These are phyloP conservation scores for Harpagoxenus sublaevis DNA, from an alignment of 2,888 invertebrate species.

Conservation along the genomic window DNA sequence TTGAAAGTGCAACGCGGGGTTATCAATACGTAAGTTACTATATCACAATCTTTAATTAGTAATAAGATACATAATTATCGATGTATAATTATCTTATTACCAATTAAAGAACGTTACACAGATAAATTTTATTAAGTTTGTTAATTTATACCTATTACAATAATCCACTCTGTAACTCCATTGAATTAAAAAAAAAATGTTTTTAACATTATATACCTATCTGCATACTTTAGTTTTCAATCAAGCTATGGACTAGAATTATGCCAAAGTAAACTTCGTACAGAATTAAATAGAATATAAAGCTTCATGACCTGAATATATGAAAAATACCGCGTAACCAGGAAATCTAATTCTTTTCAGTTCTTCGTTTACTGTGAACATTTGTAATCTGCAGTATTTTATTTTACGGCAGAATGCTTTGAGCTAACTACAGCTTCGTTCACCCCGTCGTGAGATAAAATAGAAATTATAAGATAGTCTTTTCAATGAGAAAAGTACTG, in stretches of 20 bases:
- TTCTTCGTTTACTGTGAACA: neutral
- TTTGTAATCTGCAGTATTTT: neutral
- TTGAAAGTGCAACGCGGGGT: no score
- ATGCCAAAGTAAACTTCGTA: neutral
- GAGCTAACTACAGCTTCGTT: neutral
- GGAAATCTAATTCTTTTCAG: neutral
- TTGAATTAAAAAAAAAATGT: neutral
- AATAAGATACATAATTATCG: neutral
- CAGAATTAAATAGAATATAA: neutral
- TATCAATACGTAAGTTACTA: neutral
- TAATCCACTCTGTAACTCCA: neutral
- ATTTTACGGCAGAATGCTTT: neutral
- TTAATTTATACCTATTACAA: neutral
- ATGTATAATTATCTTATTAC: neutral
- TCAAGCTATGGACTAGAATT: neutral
- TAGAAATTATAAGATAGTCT: neutral
- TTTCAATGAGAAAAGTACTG: neutral
- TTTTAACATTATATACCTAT: neutral
- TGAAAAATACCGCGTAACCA: neutral
- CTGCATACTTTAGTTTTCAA: neutral
- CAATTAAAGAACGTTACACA: neutral
- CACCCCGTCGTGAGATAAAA: neutral
- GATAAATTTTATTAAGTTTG: neutral
- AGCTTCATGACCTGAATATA: neutral
- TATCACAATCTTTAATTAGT: neutral